Percentiles rank a stretch among this genome's conserved stretches.
Conservation (phyloP, 1,140 invertebrate species). For the Drepana arcuata region DNA sequence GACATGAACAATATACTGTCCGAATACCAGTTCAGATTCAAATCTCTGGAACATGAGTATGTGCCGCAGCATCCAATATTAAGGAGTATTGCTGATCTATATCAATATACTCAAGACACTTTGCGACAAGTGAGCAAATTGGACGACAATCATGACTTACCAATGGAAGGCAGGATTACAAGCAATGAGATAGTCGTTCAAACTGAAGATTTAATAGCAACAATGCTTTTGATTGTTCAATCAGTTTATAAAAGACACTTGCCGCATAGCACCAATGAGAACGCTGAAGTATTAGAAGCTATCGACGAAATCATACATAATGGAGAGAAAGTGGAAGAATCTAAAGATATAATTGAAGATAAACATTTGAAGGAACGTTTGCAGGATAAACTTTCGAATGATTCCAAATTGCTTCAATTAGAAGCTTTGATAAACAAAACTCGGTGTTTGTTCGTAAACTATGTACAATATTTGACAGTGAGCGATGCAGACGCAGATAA, state of each 20-base stretch:
- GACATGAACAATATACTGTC: constrained; percentile 36
- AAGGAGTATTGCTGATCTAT: constrained; percentile 39
- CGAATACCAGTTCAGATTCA: constrained; percentile 47
- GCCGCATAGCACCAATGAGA: constrained; percentile 22
- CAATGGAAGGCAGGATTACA: constrained; percentile 22
- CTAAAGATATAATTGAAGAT: constrained; percentile 69
- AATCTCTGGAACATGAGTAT: constrained; percentile 16
- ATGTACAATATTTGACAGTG: constrained; percentile 29
- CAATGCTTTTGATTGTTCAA: constrained; percentile 77
- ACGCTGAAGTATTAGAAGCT: constrained; percentile 45
- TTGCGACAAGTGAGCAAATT: constrained; percentile 25
- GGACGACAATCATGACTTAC: constrained; percentile 22
- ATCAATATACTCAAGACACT: constrained; percentile 31
- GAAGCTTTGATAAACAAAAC: constrained; percentile 38
- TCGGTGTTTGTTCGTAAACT: constrained; percentile 23
- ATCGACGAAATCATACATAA: constrained; percentile 56
- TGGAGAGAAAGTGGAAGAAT: constrained; percentile 44
- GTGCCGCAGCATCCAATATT: constrained; percentile 47
- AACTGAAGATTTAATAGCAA: constrained; percentile 74
- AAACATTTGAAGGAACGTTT: constrained; percentile 77
- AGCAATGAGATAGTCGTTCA: constrained; percentile 40
- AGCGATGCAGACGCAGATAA: constrained; percentile 22
- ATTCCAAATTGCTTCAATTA: constrained; percentile 73
- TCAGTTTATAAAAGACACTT: constrained; percentile 79
- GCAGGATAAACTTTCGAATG: constrained; percentile 72